Base-by-base conservation (phyloP, 2,888 invertebrate species). In the Tortricodes alternella region DNA sequence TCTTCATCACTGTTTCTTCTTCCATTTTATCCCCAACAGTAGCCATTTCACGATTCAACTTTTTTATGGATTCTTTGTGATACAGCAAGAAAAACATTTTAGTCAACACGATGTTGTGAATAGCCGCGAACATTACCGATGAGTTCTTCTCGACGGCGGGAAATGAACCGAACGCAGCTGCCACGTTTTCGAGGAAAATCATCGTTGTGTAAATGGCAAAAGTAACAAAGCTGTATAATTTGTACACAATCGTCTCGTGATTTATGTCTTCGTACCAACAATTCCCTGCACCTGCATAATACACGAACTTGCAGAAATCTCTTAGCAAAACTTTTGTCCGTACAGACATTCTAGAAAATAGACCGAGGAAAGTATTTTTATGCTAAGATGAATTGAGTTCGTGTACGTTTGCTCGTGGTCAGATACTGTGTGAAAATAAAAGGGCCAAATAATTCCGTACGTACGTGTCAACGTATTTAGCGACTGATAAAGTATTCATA, bases 81-180 rank as follows among this genome's bases (percentile, higher is more conserved):
- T 81, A 85, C 53, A 84, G 67, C 38, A 87, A 57, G 41, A 87
- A 70, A 60, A 75, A 81, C 82, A 85, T 85, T 75, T 88, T 88
- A 34, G 74, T 65, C 3, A 87, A 72, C 18, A 89, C 84, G 51
- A 87, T 87, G 59, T 83, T 80, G 64, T 89, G 88, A 61, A 87
- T 83, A 9, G 85, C 85, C 4, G 83, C 71, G 60, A 88, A 88
- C 85, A 87, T 89, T 46, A 82, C 74, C 9, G 85, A 80, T n/a
- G 86, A 87, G 53, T 85, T 84, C 68, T 84, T 85, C 66, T 88
- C 88, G 29, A 85, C 81, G 62, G 80, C 74, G 21, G 86, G 87
- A 58, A 87, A 88, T 44, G 70, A 68, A 3, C 85, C 86, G 59
- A 80, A 76, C 29, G 80, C 59, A n/a, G 84, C 85, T 0, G 88